Evolutionary conservation across 2,797 vertebrate genomes (phyloP).

Genomic region (Corythornis leucogaster): DNA sequence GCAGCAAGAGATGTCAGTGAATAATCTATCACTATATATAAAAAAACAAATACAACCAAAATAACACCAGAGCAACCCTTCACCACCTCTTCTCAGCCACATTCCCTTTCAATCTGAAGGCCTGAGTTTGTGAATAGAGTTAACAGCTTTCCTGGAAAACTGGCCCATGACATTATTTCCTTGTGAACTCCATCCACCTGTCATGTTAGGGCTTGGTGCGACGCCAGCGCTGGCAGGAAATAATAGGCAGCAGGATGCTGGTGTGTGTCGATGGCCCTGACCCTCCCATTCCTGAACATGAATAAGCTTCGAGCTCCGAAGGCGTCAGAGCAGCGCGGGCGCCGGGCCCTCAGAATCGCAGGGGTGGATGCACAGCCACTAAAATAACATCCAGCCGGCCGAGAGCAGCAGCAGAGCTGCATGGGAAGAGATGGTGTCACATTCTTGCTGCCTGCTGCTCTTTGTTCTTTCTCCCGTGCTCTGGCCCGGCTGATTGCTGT

Average conservation of each 20-base stretch:
- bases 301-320: conserved; percentile 72
- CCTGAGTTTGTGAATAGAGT: conserved; percentile 71
- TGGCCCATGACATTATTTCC: conserved; percentile 81
- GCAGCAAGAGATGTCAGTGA: neutral
- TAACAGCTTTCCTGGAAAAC: conserved; percentile 85
- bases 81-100: conserved; percentile 13
- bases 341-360: conserved; percentile 58
- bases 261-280: conserved; percentile 84
- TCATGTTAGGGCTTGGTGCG: conserved; percentile 79
- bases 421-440: conserved; percentile 60
- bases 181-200: conserved; percentile 86
- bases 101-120: conserved; percentile 62
- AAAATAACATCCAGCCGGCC: conserved; percentile 59
- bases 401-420: conserved; percentile 13
- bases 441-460: conserved; percentile 24
- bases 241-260: conserved; percentile 87
- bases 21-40: neutral
- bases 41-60: too few relatives aligned
- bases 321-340: conserved; percentile 68
- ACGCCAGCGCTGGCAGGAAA: conserved; percentile 84
- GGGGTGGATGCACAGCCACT: conserved; percentile 67
- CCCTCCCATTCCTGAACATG: conserved; percentile 87
- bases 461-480: conserved; percentile 55
- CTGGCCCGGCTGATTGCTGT: neutral
- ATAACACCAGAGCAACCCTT: neutral